Base-by-base conservation (phyloP, 2,888 invertebrate species). In the Cantharis nigra region DNA sequence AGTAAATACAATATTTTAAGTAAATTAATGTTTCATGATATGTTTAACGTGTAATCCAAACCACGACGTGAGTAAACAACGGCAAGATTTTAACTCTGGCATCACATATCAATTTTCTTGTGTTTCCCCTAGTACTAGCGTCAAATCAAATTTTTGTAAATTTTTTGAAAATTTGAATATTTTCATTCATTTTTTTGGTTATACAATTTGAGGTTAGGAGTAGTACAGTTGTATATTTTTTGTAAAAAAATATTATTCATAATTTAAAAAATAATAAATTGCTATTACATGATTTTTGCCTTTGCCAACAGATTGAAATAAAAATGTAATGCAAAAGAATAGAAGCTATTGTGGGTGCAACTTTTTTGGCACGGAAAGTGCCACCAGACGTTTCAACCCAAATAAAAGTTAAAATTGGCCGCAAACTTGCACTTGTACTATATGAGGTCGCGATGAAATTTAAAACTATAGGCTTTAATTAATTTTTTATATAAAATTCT, bases 381-480 rank as follows among this genome's bases (percentile, higher is more conserved):
- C 67, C 16, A 49, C 23, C 23, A 69, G 70, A 64, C 75, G 70
- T 49, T 33, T 70, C 70, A 81, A 82, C 80, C 82, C 79, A 81
- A 82, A 82, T 82, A 82, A 79, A 79, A 74, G 75, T 65, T 70
- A 77, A 78, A 78, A 67, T 75, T 76, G 80, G 75, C 72, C 62
- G 63, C 69, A 73, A 76, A 77, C 74, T 71, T 81, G 82, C 79
- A 81, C 80, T 81, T 82, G 80, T 78, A 81, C 80, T 72, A 79
- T 78, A 70, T 71, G 63, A 63, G 64, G 49, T 63, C 28, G 73
- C 72, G 74, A 26, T 74, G 33, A 23, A 18, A 70, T 70, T 70
- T 70, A 49, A 18, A 10, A 62, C 16, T 49, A 13, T 1, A n/a
- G 5, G 7, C 13, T 23, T 67, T 23, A 23, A 67, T 67, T 13